Base-by-base conservation (phyloP, 2,888 invertebrate genomes). In the Onchidella celtica region DNA sequence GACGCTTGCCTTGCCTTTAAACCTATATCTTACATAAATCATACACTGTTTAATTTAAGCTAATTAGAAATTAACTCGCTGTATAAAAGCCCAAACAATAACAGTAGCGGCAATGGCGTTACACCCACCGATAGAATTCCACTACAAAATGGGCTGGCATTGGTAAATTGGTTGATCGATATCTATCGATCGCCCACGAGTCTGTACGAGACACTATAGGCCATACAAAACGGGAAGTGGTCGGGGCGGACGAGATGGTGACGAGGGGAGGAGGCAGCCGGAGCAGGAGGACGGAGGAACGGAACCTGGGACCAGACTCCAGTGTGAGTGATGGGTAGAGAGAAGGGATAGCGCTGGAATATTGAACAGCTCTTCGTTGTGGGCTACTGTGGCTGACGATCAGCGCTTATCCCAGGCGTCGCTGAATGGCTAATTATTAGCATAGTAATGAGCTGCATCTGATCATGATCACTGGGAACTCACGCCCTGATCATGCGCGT, bases 401-500 rank as follows among this genome's bases (percentile, higher is more conserved):
- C 73, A 59, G 11, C 27, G 61, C 38, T 47, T 34, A 24, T 66
- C 29, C 6, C 76, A 63, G 34, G 76, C 77, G 55, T 47, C 69
- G 77, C 77, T 59, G 34, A 36, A 40, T n/a, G 38, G 77, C 77
- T 68, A 77, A 77, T 77, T 77, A 69, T 77, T 63, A 77, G 36
- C 68, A 68, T 68, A 68, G 32, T 77, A 77, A 77, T 77, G 77
- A 77, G 77, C 77, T 34, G 47, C 21, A 65, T 63, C 34, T 32
- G 72, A 72, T 72, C 57, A 29, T 65, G 65, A 47, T 59, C 47
- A 32, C 63, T 36, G 3, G 65, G 40, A 40, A 47, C n/a, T 11
- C 65, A 6, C 36, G 2, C 17, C 40, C 4, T 0, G 36, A 1
- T n/a, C 61, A 74, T 38, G 55, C 57, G 32, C 32, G 27, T 17